Percentiles rank a stretch among this genome's conserved stretches.
Conservation (phyloP, 1,140 invertebrate species). For the Schlechtendalia chinensis region DNA sequence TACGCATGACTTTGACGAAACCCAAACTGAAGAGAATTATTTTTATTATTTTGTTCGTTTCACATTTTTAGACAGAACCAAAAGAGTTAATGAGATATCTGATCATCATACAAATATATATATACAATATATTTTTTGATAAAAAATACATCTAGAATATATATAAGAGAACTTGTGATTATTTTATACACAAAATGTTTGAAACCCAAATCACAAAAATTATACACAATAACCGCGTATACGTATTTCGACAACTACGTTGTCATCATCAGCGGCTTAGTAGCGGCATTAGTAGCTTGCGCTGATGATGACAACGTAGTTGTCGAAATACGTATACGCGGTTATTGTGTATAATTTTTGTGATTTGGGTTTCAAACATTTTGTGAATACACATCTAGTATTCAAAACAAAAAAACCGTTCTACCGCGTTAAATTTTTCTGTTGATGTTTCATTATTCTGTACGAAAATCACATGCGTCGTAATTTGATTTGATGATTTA, state of each 20-base stretch:
- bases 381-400: too few species aligned
- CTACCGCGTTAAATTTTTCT: neutral
- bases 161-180: too few species aligned
- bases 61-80: constrained; percentile 25
- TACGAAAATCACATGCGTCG: neutral
- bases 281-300: too few species aligned
- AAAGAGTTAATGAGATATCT: constrained; percentile 28
- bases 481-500: neutral
- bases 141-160: constrained; percentile 14
- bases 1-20: neutral
- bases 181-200: too few species aligned
- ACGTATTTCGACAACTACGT: too few species aligned
- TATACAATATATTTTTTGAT: neutral
- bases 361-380: too few species aligned
- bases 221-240: too few species aligned
- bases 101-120: neutral
- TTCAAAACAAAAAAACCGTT: neutral
- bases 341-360: too few species aligned
- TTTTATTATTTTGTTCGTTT: neutral
- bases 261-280: too few species aligned
- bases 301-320: too few species aligned
- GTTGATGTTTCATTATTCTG: neutral
- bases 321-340: too few species aligned
- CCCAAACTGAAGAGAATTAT: neutral
- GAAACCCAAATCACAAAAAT: too few species aligned